These are phyloP conservation scores for Drosophila pruinosa DNA, from an alignment of 1,140 invertebrate species.

Conservation along the genomic window DNA sequence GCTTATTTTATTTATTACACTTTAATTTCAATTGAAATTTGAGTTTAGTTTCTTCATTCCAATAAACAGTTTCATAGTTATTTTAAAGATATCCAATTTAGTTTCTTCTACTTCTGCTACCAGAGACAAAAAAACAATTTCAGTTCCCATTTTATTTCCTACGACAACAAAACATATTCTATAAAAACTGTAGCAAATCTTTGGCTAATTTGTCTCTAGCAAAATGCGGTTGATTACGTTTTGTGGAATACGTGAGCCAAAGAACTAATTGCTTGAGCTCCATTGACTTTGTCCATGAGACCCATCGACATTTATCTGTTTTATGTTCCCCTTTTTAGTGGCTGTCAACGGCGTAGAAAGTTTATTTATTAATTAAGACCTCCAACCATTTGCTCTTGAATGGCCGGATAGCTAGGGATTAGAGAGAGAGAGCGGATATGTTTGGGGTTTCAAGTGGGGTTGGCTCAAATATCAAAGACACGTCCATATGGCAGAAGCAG, in stretches of 20 bases:
- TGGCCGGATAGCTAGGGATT: neutral
- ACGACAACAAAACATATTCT: neutral
- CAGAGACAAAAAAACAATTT: too few species aligned
- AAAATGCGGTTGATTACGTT: neutral
- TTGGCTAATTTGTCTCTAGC: neutral
- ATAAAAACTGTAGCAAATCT: neutral
- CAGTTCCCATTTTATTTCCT: too few species aligned
- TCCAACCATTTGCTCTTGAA: too few species aligned
- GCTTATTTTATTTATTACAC: neutral
- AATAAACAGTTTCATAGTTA: too few species aligned
- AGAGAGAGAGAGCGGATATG: neutral
- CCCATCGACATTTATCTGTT: conserved; percentile 61
- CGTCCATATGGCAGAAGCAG: conserved; percentile 43
- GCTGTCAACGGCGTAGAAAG: conserved; percentile 37
- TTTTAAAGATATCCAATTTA: too few species aligned
- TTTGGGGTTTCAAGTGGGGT: conserved; percentile 2
- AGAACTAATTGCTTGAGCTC: conserved; percentile 28
- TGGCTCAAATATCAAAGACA: conserved; percentile 45
- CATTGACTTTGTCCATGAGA: conserved; percentile 11
- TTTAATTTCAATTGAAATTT: neutral
- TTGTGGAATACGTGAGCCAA: neutral
- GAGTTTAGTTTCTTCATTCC: neutral
- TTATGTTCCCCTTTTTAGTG: conserved; percentile 44
- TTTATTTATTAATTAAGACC: conserved; percentile 68
- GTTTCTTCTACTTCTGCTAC: too few species aligned